Base-by-base conservation (phyloP, 2,113 vertebrate genomes). In the Nycticebus coucang region DNA sequence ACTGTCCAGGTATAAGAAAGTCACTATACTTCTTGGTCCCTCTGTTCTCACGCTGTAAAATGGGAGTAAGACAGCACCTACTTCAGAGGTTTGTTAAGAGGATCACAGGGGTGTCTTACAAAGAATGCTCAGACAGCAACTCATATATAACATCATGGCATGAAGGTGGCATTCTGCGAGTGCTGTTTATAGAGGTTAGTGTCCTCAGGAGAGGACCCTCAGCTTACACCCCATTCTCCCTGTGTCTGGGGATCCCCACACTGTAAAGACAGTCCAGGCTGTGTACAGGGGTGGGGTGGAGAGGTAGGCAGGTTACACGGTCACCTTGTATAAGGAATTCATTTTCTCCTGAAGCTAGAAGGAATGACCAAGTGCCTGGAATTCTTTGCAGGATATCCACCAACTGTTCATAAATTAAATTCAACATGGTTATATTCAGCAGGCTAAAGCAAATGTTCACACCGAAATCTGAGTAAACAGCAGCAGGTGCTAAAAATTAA, bases 401-500 rank as follows among this genome's bases (percentile, higher is more conserved):
- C 41, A 69, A 85, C 2, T 14, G 37, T 83, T 69, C 53, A 89
- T 69, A 89, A 80, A 75, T 59, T 37, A 69, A 64, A 68, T 30
- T 75, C 64, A 33, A 22, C 10, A 26, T 28, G 41, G 80, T 24
- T 62, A 41, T 60, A 72, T 17, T 37, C 68, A 8, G 24, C 55
- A 57, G n/a, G 78, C 28, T 62, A 88, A 81, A 95, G 21, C 53
- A 95, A 83, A 79, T 37, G 33, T 45, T 74, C 82, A 50, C 17
- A 93, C 50, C 50, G 59, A 72, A 96, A 81, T 77, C 71, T 19
- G 28, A 79, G 28, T 69, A 75, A 91, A 79, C 18, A 91, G 87
- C 33, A 66, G n/a, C 41, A 87, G 57, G 68, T 81, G 18, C 59
- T 45, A 69, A 84, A 41, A 62, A 41, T 35, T 69, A 75, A 87